Conservation (phyloP, 2,113 vertebrate species). For the Cyprinodon brontotheroides region DNA sequence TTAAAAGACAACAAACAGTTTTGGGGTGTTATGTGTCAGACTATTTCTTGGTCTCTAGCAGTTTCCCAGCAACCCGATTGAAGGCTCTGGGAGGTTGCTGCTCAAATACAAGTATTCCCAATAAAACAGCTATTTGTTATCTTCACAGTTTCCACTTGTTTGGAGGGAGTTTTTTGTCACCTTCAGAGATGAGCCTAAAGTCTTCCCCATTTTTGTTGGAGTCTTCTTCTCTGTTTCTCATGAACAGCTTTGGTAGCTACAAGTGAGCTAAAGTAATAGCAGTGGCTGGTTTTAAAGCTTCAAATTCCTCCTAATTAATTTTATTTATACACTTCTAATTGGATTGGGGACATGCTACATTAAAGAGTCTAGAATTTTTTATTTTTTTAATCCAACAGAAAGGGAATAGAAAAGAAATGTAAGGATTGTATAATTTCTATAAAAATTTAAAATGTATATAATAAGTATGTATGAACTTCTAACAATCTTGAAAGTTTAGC, state of each 20-base stretch:
- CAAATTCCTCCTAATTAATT: background rate
- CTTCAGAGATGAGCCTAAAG: background rate
- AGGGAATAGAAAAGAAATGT: background rate
- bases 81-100: conserved; percentile 11
- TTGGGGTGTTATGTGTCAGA: conserved; percentile 30
- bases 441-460: too few species aligned
- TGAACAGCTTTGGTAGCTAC: background rate
- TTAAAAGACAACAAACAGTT: conserved; percentile 17
- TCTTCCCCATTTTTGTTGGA: background rate
- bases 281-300: background rate
- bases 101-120: conserved; percentile 24
- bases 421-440: too few species aligned
- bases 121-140: conserved; percentile 20
- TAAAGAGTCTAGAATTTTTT: background rate
- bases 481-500: background rate
- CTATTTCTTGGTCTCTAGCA: conserved; percentile 27
- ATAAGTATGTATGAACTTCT: too few species aligned
- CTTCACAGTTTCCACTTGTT: conserved; percentile 4
- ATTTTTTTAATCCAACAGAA: background rate
- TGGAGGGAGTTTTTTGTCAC: background rate
- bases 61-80: conserved; percentile 46
- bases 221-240: background rate
- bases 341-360: background rate
- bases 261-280: background rate
- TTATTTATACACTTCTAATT: background rate